Base-by-base conservation (phyloP, 2,797 vertebrate species). In the Parauchenoglanis punctatus region DNA sequence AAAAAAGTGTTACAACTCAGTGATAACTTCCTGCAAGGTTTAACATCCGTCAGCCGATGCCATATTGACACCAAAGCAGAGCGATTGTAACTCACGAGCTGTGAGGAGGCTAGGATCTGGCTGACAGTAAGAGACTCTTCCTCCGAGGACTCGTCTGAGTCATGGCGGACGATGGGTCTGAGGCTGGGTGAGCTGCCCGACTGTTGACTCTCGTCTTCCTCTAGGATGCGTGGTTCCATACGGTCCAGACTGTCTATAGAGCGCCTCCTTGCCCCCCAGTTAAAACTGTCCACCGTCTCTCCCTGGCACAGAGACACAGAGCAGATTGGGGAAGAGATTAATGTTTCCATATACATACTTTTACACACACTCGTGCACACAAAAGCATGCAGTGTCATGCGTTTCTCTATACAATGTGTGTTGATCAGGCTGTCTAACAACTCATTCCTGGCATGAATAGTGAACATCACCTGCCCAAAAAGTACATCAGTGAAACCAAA, bases 281-380 rank as follows among this genome's bases (percentile, higher is more conserved):
- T 99, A 92, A 99, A 99, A 92, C 97, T 99, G 95, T 99, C 98
- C 95, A 97, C 95, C 18, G 97, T 99, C 94, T 99, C 98, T 44
- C 98, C 98, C 98, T 99, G 96, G 72, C 49, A 86, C 35, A 84
- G 7, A 77, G 7, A 68, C 54, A 75, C 61, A 70, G 52, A 23
- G 84, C 46, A 78, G 59, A 20, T 7, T 54, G n/a, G 13, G 40
- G 17, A 82, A 72, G 6, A 72, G 1, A 81, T 35, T 63, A n/a
- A 80, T 67, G 3, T 3, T 28, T 72, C 88, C 72, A 61, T 67
- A 73, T 31, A 81, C 90, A 91, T 31, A 72, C 40, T 31, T 81
- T 68, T 28, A 88, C 28, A 76, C 81, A 90, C 35, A 83, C n/a
- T 5, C n/a, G 40, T 40, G 40, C 40, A 17, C 49, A 67, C 31